Evolutionary conservation across 2,113 vertebrate genomes (phyloP).

Genomic region (Catharus fuscescens): DNA sequence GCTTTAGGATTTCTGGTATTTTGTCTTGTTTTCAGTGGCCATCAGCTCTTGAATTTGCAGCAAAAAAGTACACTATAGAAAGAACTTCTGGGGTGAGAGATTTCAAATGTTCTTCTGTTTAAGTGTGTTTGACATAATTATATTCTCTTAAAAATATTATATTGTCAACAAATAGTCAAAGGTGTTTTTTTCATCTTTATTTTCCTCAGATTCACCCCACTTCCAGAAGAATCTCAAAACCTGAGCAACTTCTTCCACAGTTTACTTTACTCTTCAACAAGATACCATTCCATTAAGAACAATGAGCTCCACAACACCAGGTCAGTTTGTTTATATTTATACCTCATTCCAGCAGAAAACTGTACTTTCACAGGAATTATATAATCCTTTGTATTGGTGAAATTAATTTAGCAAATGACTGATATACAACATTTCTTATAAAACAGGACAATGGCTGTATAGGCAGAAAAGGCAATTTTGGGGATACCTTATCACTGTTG

Average conservation of each 20-base stretch:
- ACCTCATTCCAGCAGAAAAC: background rate
- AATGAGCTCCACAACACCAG: slow-evolving; percentile 80
- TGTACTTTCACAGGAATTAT: background rate
- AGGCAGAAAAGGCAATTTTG: background rate
- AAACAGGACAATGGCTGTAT: background rate
- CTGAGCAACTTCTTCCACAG: background rate
- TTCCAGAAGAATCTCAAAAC: background rate
- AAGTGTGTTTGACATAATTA: background rate
- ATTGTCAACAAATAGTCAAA: background rate
- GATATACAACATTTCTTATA: background rate
- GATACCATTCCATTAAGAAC: slow-evolving; percentile 26
- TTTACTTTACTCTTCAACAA: background rate
- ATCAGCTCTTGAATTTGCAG: background rate
- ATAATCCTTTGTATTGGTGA: background rate
- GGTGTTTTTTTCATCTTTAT: background rate
- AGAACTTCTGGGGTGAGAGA: background rate
- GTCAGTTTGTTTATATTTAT: slow-evolving; percentile 62
- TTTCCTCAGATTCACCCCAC: background rate
- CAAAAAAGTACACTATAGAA: background rate
- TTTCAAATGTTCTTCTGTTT: background rate
- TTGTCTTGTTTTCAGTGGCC: background rate
- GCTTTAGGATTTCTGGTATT: background rate
- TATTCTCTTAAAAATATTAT: background rate
- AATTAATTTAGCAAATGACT: background rate
- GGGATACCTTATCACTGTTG: background rate